A percentile compares a stretch with the other conserved stretches of the same genome.
These are phyloP conservation scores for Hypselothyrea guttata DNA, from an alignment of 2,888 invertebrate species.

Conservation along the genomic window DNA sequence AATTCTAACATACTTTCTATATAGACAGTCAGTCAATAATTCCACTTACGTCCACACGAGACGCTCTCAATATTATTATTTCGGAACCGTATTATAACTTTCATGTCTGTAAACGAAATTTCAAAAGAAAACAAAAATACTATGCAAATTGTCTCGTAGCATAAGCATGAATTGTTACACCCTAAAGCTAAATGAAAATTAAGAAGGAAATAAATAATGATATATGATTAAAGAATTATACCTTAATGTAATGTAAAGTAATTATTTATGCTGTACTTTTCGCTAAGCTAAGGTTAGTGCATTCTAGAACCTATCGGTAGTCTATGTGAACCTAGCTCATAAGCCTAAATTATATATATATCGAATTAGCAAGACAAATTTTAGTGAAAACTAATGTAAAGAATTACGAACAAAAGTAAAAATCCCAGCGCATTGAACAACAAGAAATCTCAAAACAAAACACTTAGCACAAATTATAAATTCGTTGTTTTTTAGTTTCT, in stretches of 20 bases:
- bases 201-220: constrained; percentile 1
- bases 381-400: constrained; percentile 61
- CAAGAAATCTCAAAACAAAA: constrained; percentile 42
- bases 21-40: constrained; percentile 16
- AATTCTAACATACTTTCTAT: constrained; percentile 48
- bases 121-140: not conserved
- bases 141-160: constrained; percentile 7
- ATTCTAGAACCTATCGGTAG: constrained; percentile 77
- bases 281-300: constrained; percentile 82
- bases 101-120: constrained; percentile 41
- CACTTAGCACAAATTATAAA: constrained; percentile 65
- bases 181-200: constrained; percentile 34
- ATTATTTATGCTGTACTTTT: constrained; percentile 73
- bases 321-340: constrained; percentile 65
- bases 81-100: constrained; percentile 19
- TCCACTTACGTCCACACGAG: constrained; percentile 11
- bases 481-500: constrained; percentile 51
- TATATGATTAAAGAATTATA: constrained; percentile 10
- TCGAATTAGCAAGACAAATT: constrained; percentile 73
- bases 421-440: constrained; percentile 27
- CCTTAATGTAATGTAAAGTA: constrained; percentile 70
- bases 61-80: constrained; percentile 27
- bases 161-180: constrained; percentile 51
- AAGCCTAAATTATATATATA: constrained; percentile 70
- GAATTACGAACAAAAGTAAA: constrained; percentile 14